These are phyloP conservation scores for Dryas iulia DNA, from an alignment of 1,140 invertebrate genomes.

Conservation along the genomic window DNA sequence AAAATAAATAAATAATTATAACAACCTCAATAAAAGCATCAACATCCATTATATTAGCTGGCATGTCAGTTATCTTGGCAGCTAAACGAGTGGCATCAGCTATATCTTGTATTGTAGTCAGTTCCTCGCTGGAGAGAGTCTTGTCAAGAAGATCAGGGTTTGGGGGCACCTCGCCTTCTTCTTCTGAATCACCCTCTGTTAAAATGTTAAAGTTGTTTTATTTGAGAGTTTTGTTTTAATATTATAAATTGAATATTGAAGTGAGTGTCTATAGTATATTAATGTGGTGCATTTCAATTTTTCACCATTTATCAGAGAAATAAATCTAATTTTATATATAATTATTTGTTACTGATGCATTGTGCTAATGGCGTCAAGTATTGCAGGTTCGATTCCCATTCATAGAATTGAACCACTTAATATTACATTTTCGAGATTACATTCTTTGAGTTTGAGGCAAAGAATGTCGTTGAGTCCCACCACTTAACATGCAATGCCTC, in stretches of 20 bases:
- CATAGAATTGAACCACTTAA: too few relatives aligned
- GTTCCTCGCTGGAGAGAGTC: slow-evolving; percentile 81
- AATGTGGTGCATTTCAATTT: too few relatives aligned
- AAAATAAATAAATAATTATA: neutral
- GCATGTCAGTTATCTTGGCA: slow-evolving; percentile 91
- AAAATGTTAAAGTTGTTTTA: slow-evolving; percentile 15
- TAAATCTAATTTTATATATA: too few relatives aligned
- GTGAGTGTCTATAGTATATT: too few relatives aligned
- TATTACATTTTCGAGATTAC: too few relatives aligned
- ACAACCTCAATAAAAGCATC: slow-evolving; percentile 87
- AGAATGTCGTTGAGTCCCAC: neutral
- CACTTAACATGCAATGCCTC: neutral
- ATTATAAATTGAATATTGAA: too few relatives aligned
- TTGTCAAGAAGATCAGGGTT: slow-evolving; percentile 43
- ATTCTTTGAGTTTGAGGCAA: too few relatives aligned
- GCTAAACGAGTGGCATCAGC: slow-evolving; percentile 85
- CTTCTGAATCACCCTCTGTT: slow-evolving; percentile 56
- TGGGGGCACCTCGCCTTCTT: slow-evolving; percentile 35
- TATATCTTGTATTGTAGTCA: slow-evolving; percentile 83
- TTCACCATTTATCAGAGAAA: too few relatives aligned
- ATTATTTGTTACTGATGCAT: too few relatives aligned
- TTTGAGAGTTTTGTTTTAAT: too few relatives aligned
- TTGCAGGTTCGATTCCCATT: too few relatives aligned
- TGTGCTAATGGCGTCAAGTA: too few relatives aligned
- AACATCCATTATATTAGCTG: slow-evolving; percentile 92